Percentiles rank a stretch among this genome's conserved stretches.
These are phyloP conservation scores for Antheraea mylitta DNA, from an alignment of 1,140 invertebrate species.

Conservation along the genomic window DNA sequence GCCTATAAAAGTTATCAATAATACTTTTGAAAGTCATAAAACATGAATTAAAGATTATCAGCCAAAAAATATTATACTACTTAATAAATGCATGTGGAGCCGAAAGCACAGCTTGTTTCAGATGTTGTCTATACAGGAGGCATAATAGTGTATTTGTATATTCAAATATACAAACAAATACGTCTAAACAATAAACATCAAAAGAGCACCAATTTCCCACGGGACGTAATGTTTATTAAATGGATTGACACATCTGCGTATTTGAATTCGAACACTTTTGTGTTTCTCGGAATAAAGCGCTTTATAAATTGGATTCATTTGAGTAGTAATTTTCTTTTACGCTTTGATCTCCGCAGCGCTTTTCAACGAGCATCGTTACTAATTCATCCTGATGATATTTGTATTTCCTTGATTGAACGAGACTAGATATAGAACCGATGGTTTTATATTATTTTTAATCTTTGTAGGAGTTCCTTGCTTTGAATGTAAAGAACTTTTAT, in stretches of 20 bases:
- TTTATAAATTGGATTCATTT: slow-evolving; percentile 47
- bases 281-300: slow-evolving; percentile 11
- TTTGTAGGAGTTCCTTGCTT: neutral
- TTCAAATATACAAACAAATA: neutral
- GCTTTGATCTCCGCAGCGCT: slow-evolving; percentile 35
- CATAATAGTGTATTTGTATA: too few species aligned
- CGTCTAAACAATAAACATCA: neutral
- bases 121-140: too few species aligned
- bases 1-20: too few species aligned
- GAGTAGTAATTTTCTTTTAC: slow-evolving; percentile 34
- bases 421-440: neutral
- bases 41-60: too few species aligned
- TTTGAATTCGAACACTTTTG: neutral
- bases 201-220: neutral
- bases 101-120: too few species aligned
- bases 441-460: neutral
- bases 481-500: too few species aligned
- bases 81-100: too few species aligned
- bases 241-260: neutral
- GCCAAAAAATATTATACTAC: too few species aligned
- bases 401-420: neutral
- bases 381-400: neutral
- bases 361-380: slow-evolving; percentile 4
- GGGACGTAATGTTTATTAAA: neutral
- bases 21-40: too few species aligned